Base-by-base conservation (phyloP, 2,888 invertebrate species). In the Frankliniella intonsa region DNA sequence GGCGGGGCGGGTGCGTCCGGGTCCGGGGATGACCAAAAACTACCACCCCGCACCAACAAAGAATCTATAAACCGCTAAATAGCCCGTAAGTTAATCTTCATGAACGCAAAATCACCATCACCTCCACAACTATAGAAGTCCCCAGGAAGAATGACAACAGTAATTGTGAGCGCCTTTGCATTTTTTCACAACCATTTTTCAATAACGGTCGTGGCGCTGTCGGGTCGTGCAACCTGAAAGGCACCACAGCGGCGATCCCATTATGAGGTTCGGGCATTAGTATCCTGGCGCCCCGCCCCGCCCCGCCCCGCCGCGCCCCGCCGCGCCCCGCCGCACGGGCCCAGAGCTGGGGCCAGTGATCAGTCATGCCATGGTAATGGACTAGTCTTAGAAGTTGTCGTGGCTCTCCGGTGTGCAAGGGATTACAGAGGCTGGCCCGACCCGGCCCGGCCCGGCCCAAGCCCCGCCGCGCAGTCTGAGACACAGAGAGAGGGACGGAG, bases 361-460 rank as follows among this genome's bases (percentile, higher is more conserved):
- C 69, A 76, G 69, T 76, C 69, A 76, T 76, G 25, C 69, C 69
- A 25, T 76, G 69, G 69, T 76, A 76, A 76, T 76, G 69, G 69
- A 76, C 69, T 76, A 22, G 69, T 76, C 69, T 76, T 76, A 76
- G 69, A 76, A 25, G 69, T 76, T 76, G 69, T 76, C 69, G 55
- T 55, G 55, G 55, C 55, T 55, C 55, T 55, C 25, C 69, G 9
- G 69, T 22, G 69, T 22, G 69, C 25, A 76, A n/a, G 69, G 69
- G 69, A 76, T 5, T 69, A 22, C n/a, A 22, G 69, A 22, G n/a
- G 69, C 69, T 19, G 69, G 69, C 69, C 69, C 69, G 11, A 7
- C n/a, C 69, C 22, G 7, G n/a, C 69, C 69, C 22, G 7, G n/a
- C 69, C 69, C 55, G 5, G 17, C 11, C 55, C 55, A 55, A 38